Evolutionary conservation across 2,888 invertebrate species (phyloP), one percentile per base, ranked within the genome.

Genomic region (Drosophila vallismaia): DNA sequence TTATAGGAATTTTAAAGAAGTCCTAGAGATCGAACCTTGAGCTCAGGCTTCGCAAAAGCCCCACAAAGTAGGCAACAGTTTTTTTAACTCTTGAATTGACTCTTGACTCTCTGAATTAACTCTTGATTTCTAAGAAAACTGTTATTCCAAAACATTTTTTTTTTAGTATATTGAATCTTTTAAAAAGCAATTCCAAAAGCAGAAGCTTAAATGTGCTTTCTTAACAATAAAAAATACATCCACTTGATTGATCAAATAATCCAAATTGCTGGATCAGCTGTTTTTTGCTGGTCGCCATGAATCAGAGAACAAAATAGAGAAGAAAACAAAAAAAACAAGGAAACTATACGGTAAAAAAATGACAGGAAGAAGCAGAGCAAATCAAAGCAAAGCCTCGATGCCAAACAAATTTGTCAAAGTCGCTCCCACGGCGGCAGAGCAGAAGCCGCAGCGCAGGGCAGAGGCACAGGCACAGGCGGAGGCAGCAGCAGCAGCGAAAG

Each of bases 401-500:
- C 67, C 52, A 64, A 68, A 55, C 56, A 36, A 70, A 70, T 70
- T 62, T 51, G 71, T 71, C 69, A 71, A 70, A 71, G 69, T 71
- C 62, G 62, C 71, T 52, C 68, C 71, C 45, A 52, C 52, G 7
- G 31, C 14, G 42, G 38, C 45, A 42, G 29, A n/a, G 6, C 8
- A 29, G 26, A 36, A n/a, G 8, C 45, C 1, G 5, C 5, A 4
- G 38, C 28, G 28, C 5, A 28, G 28, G 28, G 28, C 48, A 12
- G 28, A 10, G 12, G 8, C 14, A 14, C 29, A 28, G n/a, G 24
- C 54, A 45, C 10, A 44, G 31, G 53, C 31, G 1, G 5, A 19
- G 36, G 42, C 19, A 42, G 53, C 42, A 28, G 48, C 12, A 14
- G 14, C 42, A 4, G 42, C 0, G 9, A 19, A 42, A 19, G 19